Evolutionary conservation across 2,113 vertebrate genomes (phyloP), one percentile per base, ranked within the genome.

Genomic region (Paradisaea rubra): DNA sequence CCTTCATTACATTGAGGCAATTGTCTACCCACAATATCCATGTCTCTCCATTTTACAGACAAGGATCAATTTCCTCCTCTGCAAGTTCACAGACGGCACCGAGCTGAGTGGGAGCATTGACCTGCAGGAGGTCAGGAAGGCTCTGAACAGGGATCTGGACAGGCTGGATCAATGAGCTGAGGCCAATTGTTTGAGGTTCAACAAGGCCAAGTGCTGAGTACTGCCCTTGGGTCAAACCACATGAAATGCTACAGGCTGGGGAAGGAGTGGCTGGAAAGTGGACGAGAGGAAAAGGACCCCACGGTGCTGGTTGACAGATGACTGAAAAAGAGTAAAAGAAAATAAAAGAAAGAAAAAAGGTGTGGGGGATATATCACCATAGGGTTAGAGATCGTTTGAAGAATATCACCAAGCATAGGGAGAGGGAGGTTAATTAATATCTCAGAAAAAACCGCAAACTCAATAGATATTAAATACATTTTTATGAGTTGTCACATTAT

Each of bases 281-380:
- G 19, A 27, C 27, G 13, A 30, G 33, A 11, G 17, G 47, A 45
- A 53, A 27, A 63, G 21, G 8, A 53, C 17, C 10, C 3, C 30
- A 10, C 20, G 7, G 17, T 25, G 16, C 20, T 44, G 15, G 1
- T 35, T 44, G 13, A 35, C 21, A 53, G 47, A 42, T 25, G 31
- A 44, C 20, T 21, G 7, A 65, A 13, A 11, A 27, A 18, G 15
- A 50, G 9, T 16, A 41, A 66, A 57, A 16, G 5, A 1, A 4
- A 9, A 13, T 16, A 11, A 31, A 7, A 33, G 1, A 39, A 23
- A 5, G 4, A 11, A 44, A 41, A 72, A 41, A 35, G 1, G 2
- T 31, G 6, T 44, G 22, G 13, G 11, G 2, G 7, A 27, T 39
- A 7, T 27, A 18, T 37, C 3, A 1, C 4, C 8, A 12, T 13